phyloP scores from a whole-genome alignment of 2,888 invertebrate species.

The Drosophila nr. perissopoda region DNA sequence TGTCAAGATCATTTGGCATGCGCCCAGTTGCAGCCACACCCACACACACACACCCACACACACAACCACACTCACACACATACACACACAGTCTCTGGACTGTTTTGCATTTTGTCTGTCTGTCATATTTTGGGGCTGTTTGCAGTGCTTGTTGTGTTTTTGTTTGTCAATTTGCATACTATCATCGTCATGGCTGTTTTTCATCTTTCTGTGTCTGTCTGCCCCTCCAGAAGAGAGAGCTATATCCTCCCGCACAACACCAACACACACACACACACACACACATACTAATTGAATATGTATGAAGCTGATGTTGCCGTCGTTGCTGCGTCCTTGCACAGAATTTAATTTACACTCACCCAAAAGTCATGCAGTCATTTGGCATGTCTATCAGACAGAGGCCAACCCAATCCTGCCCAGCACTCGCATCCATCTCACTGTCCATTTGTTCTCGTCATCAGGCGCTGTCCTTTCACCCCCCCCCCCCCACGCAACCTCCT shows the following conservation, averaged over 20 bases:
- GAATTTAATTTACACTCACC: constrained; percentile 81
- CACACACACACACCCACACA: constrained; percentile 15
- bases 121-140: constrained; percentile 67
- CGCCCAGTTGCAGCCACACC: constrained; percentile 50
- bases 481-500: constrained; percentile 19
- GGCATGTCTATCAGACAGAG: constrained; percentile 75
- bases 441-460: constrained; percentile 77
- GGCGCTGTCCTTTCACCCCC: constrained; percentile 40
- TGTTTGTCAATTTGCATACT: constrained; percentile 83
- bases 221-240: constrained; percentile 7
- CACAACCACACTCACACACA: constrained; percentile 12
- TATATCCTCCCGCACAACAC: constrained; percentile 24
- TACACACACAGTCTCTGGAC: background rate
- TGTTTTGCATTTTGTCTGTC: constrained; percentile 69
- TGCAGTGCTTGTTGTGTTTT: constrained; percentile 68
- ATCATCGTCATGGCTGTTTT: constrained; percentile 81
- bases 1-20: constrained; percentile 82
- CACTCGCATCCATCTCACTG: constrained; percentile 71
- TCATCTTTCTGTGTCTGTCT: constrained; percentile 56
- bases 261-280: constrained; percentile 31
- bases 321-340: constrained; percentile 63
- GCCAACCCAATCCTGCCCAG: constrained; percentile 46
- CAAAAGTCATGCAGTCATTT: constrained; percentile 81
- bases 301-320: constrained; percentile 72
- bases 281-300: constrained; percentile 78